Base-by-base conservation (phyloP, 2,113 vertebrate species). In the Microcebus tavaratra region DNA sequence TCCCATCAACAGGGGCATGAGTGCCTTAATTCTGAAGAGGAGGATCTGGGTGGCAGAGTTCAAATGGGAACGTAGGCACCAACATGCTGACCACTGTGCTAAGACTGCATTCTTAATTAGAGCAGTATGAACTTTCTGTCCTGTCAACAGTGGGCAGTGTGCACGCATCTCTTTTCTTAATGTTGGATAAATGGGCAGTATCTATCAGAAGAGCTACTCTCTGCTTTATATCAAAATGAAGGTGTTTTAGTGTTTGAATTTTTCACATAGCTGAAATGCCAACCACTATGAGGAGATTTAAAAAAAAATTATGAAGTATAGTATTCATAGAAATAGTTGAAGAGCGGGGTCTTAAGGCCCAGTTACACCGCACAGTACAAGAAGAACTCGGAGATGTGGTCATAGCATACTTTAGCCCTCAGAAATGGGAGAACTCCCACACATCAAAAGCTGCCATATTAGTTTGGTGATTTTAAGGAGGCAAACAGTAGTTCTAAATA, bases 391-490 rank as follows among this genome's bases (percentile, higher is more conserved):
- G 57, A 87, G 55, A 45, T 87, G 20, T 83, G 25, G 53, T 61
- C 0, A 34, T 42, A 63, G 31, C 8, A n/a, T 88, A 78, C 29
- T 79, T 57, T 27, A 94, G 63, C 36, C 70, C 50, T 31, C 61
- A 75, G n/a, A n/a, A 27, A 50, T 45, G 2, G 21, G 53, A 73
- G 36, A 59, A 18, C 1, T 20, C 29, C 6, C 61, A 89, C 36
- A 21, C 75, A 81, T 57, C 18, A 59, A 39, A 81, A 17, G n/a
- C 36, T 94, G 53, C 55, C 53, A 13, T 83, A 39, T 21, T 83
- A 82, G 53, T 90, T 95, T 63, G 21, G 29, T 93, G 45, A 31
- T 72, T 86, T 94, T 83, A 84, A 96, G 76, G n/a, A 68, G 36
- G 83, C 18, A 89, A 72, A 79, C 17, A 78, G 0, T 84, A n/a